phyloP scores from a whole-genome alignment of 2,113 vertebrate genomes.

The Colinus virginianus region DNA sequence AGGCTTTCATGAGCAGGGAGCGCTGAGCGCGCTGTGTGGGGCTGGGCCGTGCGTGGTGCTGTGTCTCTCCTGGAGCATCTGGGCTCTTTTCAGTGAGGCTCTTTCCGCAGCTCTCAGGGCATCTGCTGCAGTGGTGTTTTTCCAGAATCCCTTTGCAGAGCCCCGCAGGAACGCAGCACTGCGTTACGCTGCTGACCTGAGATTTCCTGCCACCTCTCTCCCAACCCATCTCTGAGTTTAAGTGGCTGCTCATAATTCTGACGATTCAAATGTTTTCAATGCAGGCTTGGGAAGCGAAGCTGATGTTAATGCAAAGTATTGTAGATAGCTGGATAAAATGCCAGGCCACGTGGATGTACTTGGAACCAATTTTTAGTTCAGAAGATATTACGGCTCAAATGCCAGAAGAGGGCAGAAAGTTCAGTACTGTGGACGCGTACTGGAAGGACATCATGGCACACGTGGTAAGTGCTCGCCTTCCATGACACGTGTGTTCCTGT shows the following conservation, averaged over 20 bases:
- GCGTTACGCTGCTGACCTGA: neutral
- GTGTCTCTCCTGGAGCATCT: too few relatives aligned
- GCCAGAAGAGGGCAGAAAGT: slow-evolving; percentile 92
- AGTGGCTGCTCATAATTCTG: neutral
- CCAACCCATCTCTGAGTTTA: neutral
- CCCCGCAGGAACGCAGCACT: neutral
- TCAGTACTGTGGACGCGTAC: slow-evolving; percentile 85
- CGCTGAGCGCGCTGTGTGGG: neutral
- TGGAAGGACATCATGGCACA: slow-evolving; percentile 88
- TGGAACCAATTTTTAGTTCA: slow-evolving; percentile 95
- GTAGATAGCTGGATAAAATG: slow-evolving; percentile 89
- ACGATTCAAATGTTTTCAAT: slow-evolving; percentile 17
- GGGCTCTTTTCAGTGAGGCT: too few relatives aligned
- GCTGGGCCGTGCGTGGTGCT: neutral
- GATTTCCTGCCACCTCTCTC: neutral
- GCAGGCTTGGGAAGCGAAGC: slow-evolving; percentile 89
- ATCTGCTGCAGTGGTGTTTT: neutral
- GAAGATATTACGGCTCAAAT: slow-evolving; percentile 93
- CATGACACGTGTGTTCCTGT: too few relatives aligned
- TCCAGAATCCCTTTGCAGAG: neutral
- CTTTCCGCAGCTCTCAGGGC: neutral
- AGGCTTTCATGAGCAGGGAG: neutral
- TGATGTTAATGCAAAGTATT: slow-evolving; percentile 87
- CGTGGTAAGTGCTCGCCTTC: slow-evolving; percentile 76
- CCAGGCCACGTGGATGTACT: slow-evolving; percentile 91